Base-by-base conservation (phyloP, 1,140 invertebrate genomes). In the Manduca sexta region DNA sequence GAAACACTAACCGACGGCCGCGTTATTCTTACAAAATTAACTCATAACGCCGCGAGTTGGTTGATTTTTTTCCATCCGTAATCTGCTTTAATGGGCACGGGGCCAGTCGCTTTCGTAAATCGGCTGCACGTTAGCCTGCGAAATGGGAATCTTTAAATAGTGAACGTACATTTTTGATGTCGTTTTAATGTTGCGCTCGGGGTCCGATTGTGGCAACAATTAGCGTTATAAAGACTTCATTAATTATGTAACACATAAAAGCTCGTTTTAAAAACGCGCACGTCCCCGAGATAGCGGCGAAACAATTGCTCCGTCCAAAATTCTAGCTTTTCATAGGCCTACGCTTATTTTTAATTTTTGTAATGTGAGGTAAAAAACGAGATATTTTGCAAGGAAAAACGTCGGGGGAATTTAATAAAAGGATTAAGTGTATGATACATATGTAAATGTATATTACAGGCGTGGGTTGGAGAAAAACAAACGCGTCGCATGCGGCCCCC, bases 11-110 rank as follows among this genome's bases (percentile, higher is more conserved):
- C 78, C 68, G 61, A 69, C 67, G 65, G 62, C 54, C 66, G 67
- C 74, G 75, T 84, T 81, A 82, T 75, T 82, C 74, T 83, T 83
- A 79, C 77, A 74, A 83, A 82, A 84, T 84, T 84, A 84, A 84
- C 79, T 83, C 78, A 80, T 81, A 84, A 82, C 74, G 70, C 71
- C 71, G 77, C 80, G 72, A 76, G 76, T 62, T 74, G 44, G 71
- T 76, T 79, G 69, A 71, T 77, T 79, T 79, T 82, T 84, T 81
- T 69, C 60, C 34, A 49, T 62, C 64, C 69, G 70, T 81, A 84
- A 84, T 84, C 79, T 80, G 72, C 66, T 78, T 73, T 81, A 80
- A 80, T 76, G 81, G 81, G 79, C 81, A 76, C 64, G 53, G 53
- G 75, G 75, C 79, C 79, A 83, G 81, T 80, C 65, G 71, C 64